These are phyloP conservation scores for Caenorhabditis wallacei DNA, from an alignment of 2,888 invertebrate species.

Conservation along the genomic window DNA sequence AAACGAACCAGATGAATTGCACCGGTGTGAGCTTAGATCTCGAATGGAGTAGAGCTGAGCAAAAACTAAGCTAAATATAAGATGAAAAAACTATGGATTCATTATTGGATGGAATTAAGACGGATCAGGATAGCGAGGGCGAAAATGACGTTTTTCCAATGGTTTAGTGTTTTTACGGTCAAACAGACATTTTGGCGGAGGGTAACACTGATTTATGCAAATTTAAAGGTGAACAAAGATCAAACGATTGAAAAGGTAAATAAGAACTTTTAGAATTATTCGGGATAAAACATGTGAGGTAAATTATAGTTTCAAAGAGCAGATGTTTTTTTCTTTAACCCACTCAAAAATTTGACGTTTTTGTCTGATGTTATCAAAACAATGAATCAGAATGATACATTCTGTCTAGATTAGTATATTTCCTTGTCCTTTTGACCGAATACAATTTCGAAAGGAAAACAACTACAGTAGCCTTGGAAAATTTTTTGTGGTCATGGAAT, in stretches of 20 bases:
- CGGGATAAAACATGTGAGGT: neutral
- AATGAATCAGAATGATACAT: slow-evolving; percentile 5
- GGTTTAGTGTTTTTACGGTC: neutral
- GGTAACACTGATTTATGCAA: slow-evolving; percentile 1
- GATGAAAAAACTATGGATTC: slow-evolving; percentile 21
- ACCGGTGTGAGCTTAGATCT: slow-evolving; percentile 20
- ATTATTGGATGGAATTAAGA: neutral
- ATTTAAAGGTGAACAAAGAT: slow-evolving; percentile 9
- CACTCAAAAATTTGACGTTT: slow-evolving; percentile 8
- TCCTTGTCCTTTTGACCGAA: neutral
- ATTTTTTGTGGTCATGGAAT: neutral
- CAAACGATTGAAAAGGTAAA: neutral
- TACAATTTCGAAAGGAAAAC: neutral
- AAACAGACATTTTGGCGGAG: neutral
- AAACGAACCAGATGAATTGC: slow-evolving; percentile 26
- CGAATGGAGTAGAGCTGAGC: slow-evolving; percentile 13
- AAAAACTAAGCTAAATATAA: slow-evolving; percentile 23
- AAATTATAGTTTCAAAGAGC: neutral
- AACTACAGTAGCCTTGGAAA: neutral
- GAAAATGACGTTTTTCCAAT: slow-evolving; percentile 24
- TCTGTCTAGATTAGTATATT: neutral
- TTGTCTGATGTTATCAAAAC: neutral
- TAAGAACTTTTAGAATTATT: too few relatives aligned
- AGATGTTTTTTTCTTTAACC: neutral
- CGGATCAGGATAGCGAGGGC: slow-evolving; percentile 22